Base-by-base conservation (phyloP, 2,797 vertebrate genomes). In the Tinamus major region DNA sequence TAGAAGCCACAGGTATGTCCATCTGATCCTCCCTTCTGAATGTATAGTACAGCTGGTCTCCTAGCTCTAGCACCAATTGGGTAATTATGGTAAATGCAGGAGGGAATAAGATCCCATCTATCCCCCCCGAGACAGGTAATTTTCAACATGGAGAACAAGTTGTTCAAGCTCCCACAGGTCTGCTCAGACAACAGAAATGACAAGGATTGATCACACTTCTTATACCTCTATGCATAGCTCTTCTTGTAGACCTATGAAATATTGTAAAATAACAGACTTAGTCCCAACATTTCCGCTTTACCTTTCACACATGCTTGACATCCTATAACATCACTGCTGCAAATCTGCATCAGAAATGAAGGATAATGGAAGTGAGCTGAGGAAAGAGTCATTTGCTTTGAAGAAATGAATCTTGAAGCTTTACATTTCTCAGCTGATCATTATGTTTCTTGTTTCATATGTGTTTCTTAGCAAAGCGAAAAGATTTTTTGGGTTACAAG, bases 21-120 rank as follows among this genome's bases (percentile, higher is more conserved):
- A 10, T 31, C 21, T n/a, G 33, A 16, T 3, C 21, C 20, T 62
- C 17, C 29, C 33, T 78, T 42, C 49, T 41, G 41, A 84, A 27
- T 23, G 19, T 1, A 48, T 26, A 53, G 19, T 1, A 44, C n/a
- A 53, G 15, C 23, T 56, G 10, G 4, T 33, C 4, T 68, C 27
- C n/a, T 31, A 80, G 39, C 15, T 88, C 48, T 80, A 0, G 1
- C 31, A 78, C 41, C 65, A 58, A 6, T 8, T 76, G 16, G 2
- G 55, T 53, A 49, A 17, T 6, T 26, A 1, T 9, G 12, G 69
- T 0, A 1, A 62, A 49, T 9, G 0, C 20, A 5, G 26, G 31
- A 79, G 2, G 39, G 20, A 90, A 37, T 26, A 24, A 79, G 41
- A 65, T 29, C 13, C 16, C 2, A 4, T 51, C 29, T 13, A 39